Base-by-base conservation (phyloP, 92 coral and sea anemone genomes). In the Zoanthus sansibaricus region DNA sequence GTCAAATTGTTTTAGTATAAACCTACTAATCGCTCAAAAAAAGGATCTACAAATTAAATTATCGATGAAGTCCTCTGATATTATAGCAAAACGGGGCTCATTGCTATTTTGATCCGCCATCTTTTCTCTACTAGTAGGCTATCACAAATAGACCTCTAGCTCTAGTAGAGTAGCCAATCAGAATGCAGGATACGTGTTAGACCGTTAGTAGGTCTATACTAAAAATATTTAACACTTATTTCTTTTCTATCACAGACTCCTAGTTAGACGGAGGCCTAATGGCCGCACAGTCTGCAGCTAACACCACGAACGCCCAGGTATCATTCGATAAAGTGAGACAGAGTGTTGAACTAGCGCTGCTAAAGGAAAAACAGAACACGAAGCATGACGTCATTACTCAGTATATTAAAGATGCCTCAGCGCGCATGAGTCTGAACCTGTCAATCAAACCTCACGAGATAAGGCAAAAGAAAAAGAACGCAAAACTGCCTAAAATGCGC, bases 301-400 rank as follows among this genome's bases (percentile, higher is more conserved):
- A 20, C 69, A 72, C 55, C 33, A 89, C 94, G 7, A 9, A 7
- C 14, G 90, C 90, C 9, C 85, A 82, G 20, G 46, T 86, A 14
- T 86, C 94, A 15, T 70, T 88, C 20, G 94, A 92, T 25, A 89
- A 91, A 72, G 83, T 92, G 14, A 80, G 86, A 18, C 92, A 84
- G 32, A 92, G 94, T 71, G 89, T 92, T 21, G 94, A 92, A 44
- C 90, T 85, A 32, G 94, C 92, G 13, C 83, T 92, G 51, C 82
- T 88, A 31, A 92, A 92, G 77, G 94, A 92, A 47, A 92, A 89
- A 48, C 75, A 79, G 67, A 45, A 5, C 20, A 79, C 72, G 1
- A 82, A 92, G 69, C 78, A 78, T 52, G 92, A 83, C 9, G 86
- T 91, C 9, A 72, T 92, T 17, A 88, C 90, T 18, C 92, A 71